phyloP scores from a whole-genome alignment of 2,113 vertebrate genomes.

The Donacobius atricapilla region DNA sequence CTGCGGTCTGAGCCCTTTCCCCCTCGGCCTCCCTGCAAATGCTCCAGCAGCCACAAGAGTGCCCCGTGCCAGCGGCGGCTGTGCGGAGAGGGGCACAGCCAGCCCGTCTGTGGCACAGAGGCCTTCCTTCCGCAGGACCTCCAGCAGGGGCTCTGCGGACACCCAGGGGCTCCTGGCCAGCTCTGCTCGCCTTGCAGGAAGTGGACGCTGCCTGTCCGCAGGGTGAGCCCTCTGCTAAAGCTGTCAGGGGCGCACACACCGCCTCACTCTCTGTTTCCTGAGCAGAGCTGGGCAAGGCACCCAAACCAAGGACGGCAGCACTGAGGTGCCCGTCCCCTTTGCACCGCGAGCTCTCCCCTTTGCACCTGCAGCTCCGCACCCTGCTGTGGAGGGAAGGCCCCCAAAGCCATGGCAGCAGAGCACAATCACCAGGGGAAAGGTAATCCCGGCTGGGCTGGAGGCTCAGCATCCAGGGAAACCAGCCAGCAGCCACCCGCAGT shows the following conservation, averaged over 20 bases:
- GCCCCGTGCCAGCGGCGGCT: fast-evolving
- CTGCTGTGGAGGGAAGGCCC: fast-evolving
- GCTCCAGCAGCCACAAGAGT: fast-evolving
- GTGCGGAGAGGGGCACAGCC: neutral
- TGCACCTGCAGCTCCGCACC: neutral
- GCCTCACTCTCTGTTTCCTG: fast-evolving
- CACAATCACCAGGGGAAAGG: neutral
- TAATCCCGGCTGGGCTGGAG: fast-evolving
- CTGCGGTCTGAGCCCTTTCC: neutral
- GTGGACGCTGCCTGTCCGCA: fast-evolving
- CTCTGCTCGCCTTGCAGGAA: neutral
- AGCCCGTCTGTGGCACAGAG: fast-evolving
- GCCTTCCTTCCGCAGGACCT: fast-evolving
- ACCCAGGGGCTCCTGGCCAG: neutral
- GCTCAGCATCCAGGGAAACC: neutral
- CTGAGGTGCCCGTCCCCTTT: neutral
- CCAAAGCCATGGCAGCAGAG: neutral
- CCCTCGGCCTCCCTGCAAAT: neutral
- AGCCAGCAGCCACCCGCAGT: neutral
- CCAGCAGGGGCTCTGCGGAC: neutral
- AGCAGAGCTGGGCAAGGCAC: neutral
- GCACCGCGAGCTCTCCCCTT: fast-evolving
- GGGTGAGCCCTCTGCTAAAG: fast-evolving
- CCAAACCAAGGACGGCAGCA: fast-evolving
- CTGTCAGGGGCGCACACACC: fast-evolving